Percentiles rank a stretch among this genome's conserved stretches.
Evolutionary conservation across 2,888 invertebrate genomes (phyloP).

Genomic region (Lasioglossum leucozonium): DNA sequence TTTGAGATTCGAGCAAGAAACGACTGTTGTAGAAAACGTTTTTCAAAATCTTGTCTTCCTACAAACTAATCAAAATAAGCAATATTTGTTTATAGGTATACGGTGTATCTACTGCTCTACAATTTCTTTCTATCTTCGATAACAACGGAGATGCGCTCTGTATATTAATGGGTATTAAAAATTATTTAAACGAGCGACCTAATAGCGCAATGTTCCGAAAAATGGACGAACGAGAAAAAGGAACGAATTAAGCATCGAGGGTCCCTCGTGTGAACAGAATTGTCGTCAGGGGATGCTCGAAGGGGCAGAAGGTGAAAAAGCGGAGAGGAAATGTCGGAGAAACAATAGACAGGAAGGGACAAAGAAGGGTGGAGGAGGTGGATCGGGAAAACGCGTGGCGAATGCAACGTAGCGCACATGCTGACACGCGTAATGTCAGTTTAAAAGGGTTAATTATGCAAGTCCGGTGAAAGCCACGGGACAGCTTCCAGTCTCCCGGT

Average conservation of each 20-base stretch:
- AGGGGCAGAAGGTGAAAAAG: slow-evolving; percentile 27
- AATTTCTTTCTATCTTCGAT: not conserved
- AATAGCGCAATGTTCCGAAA: not conserved
- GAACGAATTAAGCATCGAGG: not conserved
- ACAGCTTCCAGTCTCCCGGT: slow-evolving; percentile 45
- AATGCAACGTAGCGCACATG: slow-evolving; percentile 46
- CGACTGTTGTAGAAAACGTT: too few relatives aligned
- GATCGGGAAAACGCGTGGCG: slow-evolving; percentile 45
- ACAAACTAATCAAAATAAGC: not conserved
- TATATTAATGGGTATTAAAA: too few relatives aligned
- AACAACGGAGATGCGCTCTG: not conserved
- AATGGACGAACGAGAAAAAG: not conserved
- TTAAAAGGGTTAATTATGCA: slow-evolving; percentile 65
- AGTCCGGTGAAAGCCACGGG: slow-evolving; percentile 51
- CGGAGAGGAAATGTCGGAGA: slow-evolving; percentile 25
- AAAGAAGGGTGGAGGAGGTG: slow-evolving; percentile 28
- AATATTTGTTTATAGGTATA: not conserved
- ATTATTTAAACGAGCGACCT: not conserved
- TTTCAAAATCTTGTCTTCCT: not conserved
- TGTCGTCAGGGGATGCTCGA: slow-evolving; percentile 37
- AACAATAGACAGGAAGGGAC: slow-evolving; percentile 36
- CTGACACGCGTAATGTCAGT: slow-evolving; percentile 49
- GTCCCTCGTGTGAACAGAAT: slow-evolving; percentile 28
- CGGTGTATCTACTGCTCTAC: not conserved
- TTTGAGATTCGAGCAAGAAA: too few relatives aligned